Conservation (phyloP, 2,113 vertebrate genomes). For the Poecilia latipinna region DNA sequence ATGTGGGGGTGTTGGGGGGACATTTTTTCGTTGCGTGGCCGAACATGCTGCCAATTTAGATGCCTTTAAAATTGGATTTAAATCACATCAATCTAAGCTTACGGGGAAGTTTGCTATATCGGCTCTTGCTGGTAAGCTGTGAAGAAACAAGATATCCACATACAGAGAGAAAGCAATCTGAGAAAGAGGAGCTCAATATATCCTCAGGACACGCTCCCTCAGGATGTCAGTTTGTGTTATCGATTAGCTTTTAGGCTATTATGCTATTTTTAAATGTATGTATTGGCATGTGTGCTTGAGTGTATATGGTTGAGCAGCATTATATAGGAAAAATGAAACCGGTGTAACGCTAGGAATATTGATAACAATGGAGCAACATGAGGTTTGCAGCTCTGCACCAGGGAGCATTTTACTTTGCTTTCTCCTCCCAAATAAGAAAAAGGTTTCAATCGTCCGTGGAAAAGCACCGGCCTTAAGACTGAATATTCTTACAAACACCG, state of each 20-base stretch:
- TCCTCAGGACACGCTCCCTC: slow-evolving; percentile 22
- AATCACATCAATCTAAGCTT: slow-evolving; percentile 11
- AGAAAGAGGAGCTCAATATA: slow-evolving; percentile 22
- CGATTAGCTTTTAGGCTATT: slow-evolving; percentile 35
- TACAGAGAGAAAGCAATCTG: slow-evolving; percentile 2
- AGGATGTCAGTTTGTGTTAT: slow-evolving; percentile 26
- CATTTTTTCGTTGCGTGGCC: not conserved
- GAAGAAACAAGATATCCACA: slow-evolving; percentile 2
- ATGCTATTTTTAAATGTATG: slow-evolving; percentile 9
- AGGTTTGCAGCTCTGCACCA: slow-evolving; percentile 14
- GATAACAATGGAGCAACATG: slow-evolving; percentile 17
- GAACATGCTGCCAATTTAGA: not conserved
- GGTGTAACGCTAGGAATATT: slow-evolving; percentile 39
- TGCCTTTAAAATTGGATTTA: not conserved
- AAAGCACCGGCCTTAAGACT: not conserved
- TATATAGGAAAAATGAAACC: not conserved
- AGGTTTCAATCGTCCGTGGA: not conserved
- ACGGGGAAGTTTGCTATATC: not conserved
- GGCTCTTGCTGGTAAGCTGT: slow-evolving; percentile 3
- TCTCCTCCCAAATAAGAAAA: too few relatives aligned
- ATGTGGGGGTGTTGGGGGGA: not conserved
- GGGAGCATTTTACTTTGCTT: not conserved
- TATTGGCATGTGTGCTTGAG: not conserved
- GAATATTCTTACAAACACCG: too few relatives aligned
- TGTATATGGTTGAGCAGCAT: not conserved